A percentile compares a stretch with the other conserved stretches of the same genome.
phyloP scores from a whole-genome alignment of 2,113 vertebrate species.

The Apaloderma vittatum region DNA sequence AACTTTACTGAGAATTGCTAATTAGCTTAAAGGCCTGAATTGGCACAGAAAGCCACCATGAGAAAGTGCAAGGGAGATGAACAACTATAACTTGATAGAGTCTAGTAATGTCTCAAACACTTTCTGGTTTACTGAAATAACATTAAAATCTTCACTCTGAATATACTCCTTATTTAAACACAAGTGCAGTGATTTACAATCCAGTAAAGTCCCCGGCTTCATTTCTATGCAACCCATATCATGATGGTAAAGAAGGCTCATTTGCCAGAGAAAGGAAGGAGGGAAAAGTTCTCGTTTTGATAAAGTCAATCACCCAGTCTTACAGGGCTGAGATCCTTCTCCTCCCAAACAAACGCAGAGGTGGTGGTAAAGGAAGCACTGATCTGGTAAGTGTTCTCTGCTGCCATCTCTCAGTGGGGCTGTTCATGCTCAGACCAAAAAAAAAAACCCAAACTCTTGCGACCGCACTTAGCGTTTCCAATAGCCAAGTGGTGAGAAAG shows the following conservation, averaged over 20 bases:
- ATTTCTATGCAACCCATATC: not conserved
- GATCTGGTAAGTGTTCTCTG: not conserved
- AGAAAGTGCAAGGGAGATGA: not conserved
- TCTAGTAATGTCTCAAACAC: not conserved
- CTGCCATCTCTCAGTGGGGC: not conserved
- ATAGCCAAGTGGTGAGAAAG: not conserved
- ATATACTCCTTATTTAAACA: slow-evolving; percentile 17
- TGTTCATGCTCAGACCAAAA: not conserved
- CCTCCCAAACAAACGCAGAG: not conserved
- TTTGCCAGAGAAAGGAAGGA: slow-evolving; percentile 31
- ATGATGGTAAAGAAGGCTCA: not conserved
- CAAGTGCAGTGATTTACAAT: not conserved
- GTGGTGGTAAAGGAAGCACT: not conserved
- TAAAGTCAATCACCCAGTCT: not conserved
- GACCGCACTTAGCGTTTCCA: not conserved
- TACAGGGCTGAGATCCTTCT: not conserved
- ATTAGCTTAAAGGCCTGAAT: not conserved
- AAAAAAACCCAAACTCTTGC: not conserved
- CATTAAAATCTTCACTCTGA: slow-evolving; percentile 1
- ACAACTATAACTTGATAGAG: not conserved
- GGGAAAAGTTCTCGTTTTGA: not conserved
- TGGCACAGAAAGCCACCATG: not conserved
- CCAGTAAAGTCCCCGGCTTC: not conserved
- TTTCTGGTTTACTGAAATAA: slow-evolving; percentile 16
- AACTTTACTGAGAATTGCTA: slow-evolving; percentile 44